Conservation (phyloP, 2,113 vertebrate genomes). For the Sander lucioperca region DNA sequence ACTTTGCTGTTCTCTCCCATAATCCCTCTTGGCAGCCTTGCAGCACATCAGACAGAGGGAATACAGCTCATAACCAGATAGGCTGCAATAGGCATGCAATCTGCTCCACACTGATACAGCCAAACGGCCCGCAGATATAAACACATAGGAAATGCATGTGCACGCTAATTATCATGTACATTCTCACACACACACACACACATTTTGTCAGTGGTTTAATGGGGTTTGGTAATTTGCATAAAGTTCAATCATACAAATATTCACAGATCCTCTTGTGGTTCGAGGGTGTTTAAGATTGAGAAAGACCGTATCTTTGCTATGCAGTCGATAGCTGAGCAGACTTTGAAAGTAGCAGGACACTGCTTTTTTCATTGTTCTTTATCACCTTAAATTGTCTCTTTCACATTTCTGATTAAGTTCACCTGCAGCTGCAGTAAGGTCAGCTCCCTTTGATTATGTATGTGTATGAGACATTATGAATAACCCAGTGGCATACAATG, state of each 20-base stretch:
- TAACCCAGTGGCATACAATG: not conserved
- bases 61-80: slow-evolving; percentile 50
- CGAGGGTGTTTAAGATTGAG: not conserved
- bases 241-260: slow-evolving; percentile 4
- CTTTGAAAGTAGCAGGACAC: not conserved
- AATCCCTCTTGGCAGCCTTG: slow-evolving; percentile 71
- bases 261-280: not conserved
- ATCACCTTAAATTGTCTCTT: not conserved
- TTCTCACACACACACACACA: not conserved
- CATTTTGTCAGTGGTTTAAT: not conserved
- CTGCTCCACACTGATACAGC: slow-evolving; percentile 57
- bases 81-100: slow-evolving; percentile 64
- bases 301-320: not conserved
- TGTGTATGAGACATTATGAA: not conserved
- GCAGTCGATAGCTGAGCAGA: not conserved
- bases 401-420: not conserved
- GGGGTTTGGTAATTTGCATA: slow-evolving; percentile 24
- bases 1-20: slow-evolving; percentile 66
- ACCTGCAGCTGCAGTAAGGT: not conserved
- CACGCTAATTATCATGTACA: slow-evolving; percentile 16
- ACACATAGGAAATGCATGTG: not conserved
- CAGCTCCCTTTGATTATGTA: not conserved
- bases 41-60: slow-evolving; percentile 54
- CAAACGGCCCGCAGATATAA: slow-evolving; percentile 25
- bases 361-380: not conserved